phyloP scores from a whole-genome alignment of 1,140 invertebrate species.

The Cydia pomonella region DNA sequence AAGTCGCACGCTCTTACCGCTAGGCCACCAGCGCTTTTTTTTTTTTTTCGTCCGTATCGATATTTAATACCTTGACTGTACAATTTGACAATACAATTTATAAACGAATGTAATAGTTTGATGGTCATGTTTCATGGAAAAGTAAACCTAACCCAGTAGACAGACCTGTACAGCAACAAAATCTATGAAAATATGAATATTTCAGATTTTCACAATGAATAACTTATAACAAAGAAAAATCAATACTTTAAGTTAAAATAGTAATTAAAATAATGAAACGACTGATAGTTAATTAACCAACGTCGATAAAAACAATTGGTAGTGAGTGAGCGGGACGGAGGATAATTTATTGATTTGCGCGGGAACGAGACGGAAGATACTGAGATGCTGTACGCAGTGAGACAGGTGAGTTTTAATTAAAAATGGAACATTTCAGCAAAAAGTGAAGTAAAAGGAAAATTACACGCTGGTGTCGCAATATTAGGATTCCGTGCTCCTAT shows the following conservation, averaged over 20 bases:
- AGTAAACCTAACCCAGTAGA: too few relatives aligned
- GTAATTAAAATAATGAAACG: conserved; percentile 36
- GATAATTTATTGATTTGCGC: conserved; percentile 34
- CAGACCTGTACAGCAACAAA: neutral
- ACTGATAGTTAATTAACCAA: conserved; percentile 47
- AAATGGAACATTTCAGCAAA: conserved; percentile 1
- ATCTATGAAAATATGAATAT: neutral
- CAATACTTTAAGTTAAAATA: conserved; percentile 33
- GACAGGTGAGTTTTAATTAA: conserved; percentile 65
- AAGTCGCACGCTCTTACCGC: too few relatives aligned
- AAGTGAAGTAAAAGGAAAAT: neutral
- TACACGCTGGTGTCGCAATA: too few relatives aligned
- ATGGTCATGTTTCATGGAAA: too few relatives aligned
- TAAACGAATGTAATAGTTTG: too few relatives aligned
- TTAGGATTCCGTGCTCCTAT: too few relatives aligned
- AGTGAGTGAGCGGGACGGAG: conserved; percentile 26
- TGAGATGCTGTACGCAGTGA: conserved; percentile 73
- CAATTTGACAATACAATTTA: too few relatives aligned
- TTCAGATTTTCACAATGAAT: conserved; percentile 31
- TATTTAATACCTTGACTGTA: too few relatives aligned
- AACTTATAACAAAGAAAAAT: conserved; percentile 42
- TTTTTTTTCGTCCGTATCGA: too few relatives aligned
- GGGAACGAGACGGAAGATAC: conserved; percentile 41
- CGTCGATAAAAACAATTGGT: conserved; percentile 20
- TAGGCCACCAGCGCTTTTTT: too few relatives aligned